A percentile compares a stretch with the other conserved stretches of the same genome.
These are phyloP conservation scores for Microplitis mediator DNA, from an alignment of 1,140 invertebrate genomes.

Conservation along the genomic window DNA sequence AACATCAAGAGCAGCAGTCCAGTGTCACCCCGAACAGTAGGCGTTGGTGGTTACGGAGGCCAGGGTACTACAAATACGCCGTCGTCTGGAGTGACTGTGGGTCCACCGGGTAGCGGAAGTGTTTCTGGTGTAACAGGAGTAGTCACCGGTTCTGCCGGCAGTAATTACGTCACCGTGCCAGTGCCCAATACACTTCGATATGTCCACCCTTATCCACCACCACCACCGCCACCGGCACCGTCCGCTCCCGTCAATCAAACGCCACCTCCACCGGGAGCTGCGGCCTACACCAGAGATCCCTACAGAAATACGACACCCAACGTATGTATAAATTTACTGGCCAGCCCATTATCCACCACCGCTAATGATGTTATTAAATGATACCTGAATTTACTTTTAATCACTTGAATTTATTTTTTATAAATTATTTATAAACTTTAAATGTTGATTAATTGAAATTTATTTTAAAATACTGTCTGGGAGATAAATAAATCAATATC, in stretches of 20 bases:
- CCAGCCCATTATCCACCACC: background rate
- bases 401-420: background rate
- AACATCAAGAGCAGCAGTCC: conserved; percentile 60
- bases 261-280: conserved; percentile 47
- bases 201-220: conserved; percentile 56
- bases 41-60: conserved; percentile 45
- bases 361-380: background rate
- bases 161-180: conserved; percentile 46
- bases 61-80: conserved; percentile 38
- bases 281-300: conserved; percentile 51
- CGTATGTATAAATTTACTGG: conserved; percentile 44
- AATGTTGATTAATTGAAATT: background rate
- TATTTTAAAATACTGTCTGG: background rate
- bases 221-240: conserved; percentile 48
- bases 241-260: conserved; percentile 53
- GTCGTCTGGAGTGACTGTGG: conserved; percentile 36
- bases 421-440: background rate
- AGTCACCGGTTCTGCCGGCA: conserved; percentile 30
- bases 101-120: conserved; percentile 38
- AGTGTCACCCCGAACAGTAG: conserved; percentile 56
- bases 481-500: background rate
- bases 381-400: too few relatives aligned
- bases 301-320: conserved; percentile 55
- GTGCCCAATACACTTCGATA: conserved; percentile 53
- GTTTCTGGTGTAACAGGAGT: conserved; percentile 30